Evolutionary conservation across 2,888 invertebrate genomes (phyloP).

Genomic region (Cynaeus angustus): DNA sequence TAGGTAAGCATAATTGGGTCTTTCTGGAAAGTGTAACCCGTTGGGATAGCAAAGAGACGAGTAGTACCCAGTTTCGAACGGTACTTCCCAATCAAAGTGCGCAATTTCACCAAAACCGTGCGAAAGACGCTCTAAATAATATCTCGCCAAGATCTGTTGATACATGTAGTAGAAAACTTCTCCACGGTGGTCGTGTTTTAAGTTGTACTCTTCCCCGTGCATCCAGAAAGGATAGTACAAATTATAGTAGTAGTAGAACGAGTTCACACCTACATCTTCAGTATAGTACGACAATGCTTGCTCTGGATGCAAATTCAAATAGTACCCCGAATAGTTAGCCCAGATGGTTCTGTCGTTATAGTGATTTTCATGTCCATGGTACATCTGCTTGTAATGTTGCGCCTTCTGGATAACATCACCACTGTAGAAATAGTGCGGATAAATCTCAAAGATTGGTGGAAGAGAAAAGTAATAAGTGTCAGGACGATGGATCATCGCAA

Average conservation of each 20-base stretch:
- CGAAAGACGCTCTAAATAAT: conserved; percentile 84
- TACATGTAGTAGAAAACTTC: conserved; percentile 79
- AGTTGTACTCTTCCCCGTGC: conserved; percentile 73
- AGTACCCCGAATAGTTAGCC: conserved; percentile 77
- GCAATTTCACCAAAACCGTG: conserved; percentile 81
- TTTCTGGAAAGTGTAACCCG: conserved; percentile 79
- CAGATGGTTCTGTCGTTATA: conserved; percentile 71
- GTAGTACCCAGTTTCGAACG: conserved; percentile 77
- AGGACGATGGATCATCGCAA: conserved; percentile 77
- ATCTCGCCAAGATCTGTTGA: conserved; percentile 82
- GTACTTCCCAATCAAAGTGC: conserved; percentile 73
- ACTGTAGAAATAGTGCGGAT: conserved; percentile 83
- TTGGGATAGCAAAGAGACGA: conserved; percentile 78
- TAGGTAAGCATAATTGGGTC: conserved; percentile 75
- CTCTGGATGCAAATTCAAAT: conserved; percentile 75
- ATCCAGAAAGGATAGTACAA: conserved; percentile 80
- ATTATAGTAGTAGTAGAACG: conserved; percentile 78
- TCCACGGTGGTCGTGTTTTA: conserved; percentile 76
- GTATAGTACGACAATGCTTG: conserved; percentile 79
- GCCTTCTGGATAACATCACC: conserved; percentile 80
- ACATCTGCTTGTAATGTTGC: conserved; percentile 77
- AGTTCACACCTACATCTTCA: conserved; percentile 81
- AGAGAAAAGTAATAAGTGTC: conserved; percentile 79
- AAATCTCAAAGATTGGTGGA: conserved; percentile 83
- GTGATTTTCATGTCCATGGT: conserved; percentile 48